Evolutionary conservation across 2,888 invertebrate species (phyloP).

Genomic region (Syritta pipiens): DNA sequence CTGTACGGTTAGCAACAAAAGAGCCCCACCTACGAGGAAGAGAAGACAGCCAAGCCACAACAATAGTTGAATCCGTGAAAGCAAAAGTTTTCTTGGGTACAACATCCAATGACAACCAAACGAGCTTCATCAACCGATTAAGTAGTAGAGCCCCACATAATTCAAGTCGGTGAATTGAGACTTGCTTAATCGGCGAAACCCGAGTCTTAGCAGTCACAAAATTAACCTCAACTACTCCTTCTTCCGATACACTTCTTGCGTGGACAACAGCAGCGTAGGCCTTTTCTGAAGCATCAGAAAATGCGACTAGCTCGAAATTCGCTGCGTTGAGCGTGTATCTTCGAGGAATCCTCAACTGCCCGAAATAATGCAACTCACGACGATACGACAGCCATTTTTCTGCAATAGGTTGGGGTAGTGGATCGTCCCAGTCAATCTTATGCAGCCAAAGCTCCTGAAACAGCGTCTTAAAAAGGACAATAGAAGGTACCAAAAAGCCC

Average conservation of each 20-base stretch:
- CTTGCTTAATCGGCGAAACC: constrained; percentile 35
- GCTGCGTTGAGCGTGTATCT: background rate
- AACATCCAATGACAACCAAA: constrained; percentile 1
- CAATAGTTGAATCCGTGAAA: too few relatives aligned
- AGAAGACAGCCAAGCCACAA: too few relatives aligned
- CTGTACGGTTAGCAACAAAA: constrained; percentile 66
- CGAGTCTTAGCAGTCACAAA: constrained; percentile 1
- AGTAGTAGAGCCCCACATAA: background rate
- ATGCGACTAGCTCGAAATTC: constrained; percentile 1
- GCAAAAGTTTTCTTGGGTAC: constrained; percentile 27
- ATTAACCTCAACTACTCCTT: background rate
- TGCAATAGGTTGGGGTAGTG: background rate
- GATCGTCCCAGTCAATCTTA: background rate
- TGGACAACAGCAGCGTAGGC: too few relatives aligned
- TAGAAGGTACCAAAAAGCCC: background rate
- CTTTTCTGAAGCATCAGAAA: constrained; percentile 4
- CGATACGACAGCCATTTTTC: background rate
- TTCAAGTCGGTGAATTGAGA: constrained; percentile 18
- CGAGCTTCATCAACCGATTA: background rate
- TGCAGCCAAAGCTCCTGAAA: background rate
- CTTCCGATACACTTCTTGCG: background rate
- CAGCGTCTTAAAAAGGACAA: background rate
- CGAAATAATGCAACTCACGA: background rate
- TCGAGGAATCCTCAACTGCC: background rate
- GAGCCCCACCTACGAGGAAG: too few relatives aligned